Conservation (phyloP, 1,140 invertebrate species). For the Drosophila orena region DNA sequence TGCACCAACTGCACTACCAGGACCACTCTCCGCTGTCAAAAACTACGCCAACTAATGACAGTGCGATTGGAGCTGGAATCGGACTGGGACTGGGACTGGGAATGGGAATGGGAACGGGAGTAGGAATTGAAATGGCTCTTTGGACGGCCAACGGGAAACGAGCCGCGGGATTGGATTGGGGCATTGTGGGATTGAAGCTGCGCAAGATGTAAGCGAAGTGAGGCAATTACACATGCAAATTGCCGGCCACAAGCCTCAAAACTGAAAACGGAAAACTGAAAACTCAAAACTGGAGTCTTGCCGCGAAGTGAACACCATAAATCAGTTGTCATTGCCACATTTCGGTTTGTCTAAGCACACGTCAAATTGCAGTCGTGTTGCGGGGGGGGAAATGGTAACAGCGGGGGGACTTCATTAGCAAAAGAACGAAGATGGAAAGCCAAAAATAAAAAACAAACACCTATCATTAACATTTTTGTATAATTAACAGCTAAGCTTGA, state of each 20-base stretch:
- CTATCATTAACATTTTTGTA: slow-evolving; percentile 25
- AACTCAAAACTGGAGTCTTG: slow-evolving; percentile 31
- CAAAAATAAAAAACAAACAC: background rate
- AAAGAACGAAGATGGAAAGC: slow-evolving; percentile 3
- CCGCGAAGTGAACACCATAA: slow-evolving; percentile 45
- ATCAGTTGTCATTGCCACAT: slow-evolving; percentile 53
- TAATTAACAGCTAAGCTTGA: slow-evolving; percentile 17
- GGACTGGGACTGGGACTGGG: no score
- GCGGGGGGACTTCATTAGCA: slow-evolving; percentile 22
- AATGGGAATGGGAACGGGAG: slow-evolving; percentile 4
- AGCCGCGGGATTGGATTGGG: slow-evolving; percentile 4
- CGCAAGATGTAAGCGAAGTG: slow-evolving; percentile 27
- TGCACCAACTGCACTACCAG: slow-evolving; percentile 18
- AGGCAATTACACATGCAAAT: slow-evolving; percentile 64
- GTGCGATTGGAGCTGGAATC: slow-evolving; percentile 42
- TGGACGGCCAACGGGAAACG: background rate
- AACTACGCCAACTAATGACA: slow-evolving; percentile 52
- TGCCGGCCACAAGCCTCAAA: slow-evolving; percentile 27
- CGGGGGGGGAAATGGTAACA: background rate
- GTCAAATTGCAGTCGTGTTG: slow-evolving; percentile 29
- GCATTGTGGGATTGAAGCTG: slow-evolving; percentile 25
- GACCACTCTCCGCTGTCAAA: slow-evolving; percentile 57
- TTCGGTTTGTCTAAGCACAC: slow-evolving; percentile 45
- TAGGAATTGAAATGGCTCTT: slow-evolving; percentile 21
- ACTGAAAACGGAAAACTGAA: slow-evolving; percentile 27